These are phyloP conservation scores for Cerastis leucographa DNA, from an alignment of 2,888 invertebrate species.

Conservation along the genomic window DNA sequence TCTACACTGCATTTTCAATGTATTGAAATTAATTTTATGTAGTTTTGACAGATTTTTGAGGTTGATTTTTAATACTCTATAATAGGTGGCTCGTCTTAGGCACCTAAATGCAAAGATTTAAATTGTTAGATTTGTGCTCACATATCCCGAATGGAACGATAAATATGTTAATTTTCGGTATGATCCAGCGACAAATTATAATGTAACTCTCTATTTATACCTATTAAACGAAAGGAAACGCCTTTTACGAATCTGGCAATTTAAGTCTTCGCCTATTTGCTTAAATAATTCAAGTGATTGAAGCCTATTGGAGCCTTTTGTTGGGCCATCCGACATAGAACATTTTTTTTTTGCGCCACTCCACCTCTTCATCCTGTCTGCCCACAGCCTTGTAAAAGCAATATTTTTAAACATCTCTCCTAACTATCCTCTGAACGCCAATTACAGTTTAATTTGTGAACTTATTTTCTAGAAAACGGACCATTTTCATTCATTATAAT, in stretches of 20 bases:
- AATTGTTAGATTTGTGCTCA: background rate
- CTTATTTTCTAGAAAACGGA: background rate
- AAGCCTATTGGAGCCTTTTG: background rate
- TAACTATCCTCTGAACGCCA: background rate
- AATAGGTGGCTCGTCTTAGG: too few relatives aligned
- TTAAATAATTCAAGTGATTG: background rate
- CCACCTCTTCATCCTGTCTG: background rate
- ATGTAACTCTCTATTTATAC: too few relatives aligned
- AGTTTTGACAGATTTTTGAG: background rate
- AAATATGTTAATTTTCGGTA: background rate
- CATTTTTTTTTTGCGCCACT: background rate
- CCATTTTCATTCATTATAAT: background rate
- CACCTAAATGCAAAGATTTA: too few relatives aligned
- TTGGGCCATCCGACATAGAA: background rate
- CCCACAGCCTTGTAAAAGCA: background rate
- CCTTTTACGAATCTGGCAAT: too few relatives aligned
- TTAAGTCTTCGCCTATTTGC: background rate
- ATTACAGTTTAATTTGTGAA: background rate
- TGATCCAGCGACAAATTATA: too few relatives aligned
- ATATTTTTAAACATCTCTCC: background rate
- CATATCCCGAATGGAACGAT: background rate
- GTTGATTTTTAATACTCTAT: too few relatives aligned
- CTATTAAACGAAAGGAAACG: too few relatives aligned
- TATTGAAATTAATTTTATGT: background rate
- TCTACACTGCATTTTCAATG: too few relatives aligned